Base-by-base conservation (phyloP, 2,797 vertebrate genomes). In the Schizopygopsis malacanthus region DNA sequence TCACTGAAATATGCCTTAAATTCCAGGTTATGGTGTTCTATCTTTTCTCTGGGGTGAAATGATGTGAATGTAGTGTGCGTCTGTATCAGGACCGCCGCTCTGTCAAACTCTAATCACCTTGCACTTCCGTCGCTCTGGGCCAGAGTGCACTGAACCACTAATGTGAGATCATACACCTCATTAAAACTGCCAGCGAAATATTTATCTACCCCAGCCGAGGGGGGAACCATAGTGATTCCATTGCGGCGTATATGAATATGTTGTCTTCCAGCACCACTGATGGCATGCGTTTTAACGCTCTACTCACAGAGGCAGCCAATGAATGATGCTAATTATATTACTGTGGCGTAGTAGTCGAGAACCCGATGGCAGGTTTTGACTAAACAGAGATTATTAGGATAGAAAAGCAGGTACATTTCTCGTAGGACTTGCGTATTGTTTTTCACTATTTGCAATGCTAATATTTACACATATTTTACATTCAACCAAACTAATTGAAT, bases 141-240 rank as follows among this genome's bases (percentile, higher is more conserved):
- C 90, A 18, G 37, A 45, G 89, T 69, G 15, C 90, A 87, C 91
- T 85, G 90, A 91, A 86, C 84, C 77, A 89, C 90, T 90, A 90
- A 90, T 87, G 50, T 92, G 87, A 90, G 90, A 87, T 90, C 92
- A 88, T 92, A 88, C 91, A 90, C 92, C 92, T 93, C 92, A 93
- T 96, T 94, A 93, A 91, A 90, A 90, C 88, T 45, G 89, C 85
- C 75, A 81, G 89, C 92, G 87, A 92, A 93, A 93, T 92, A 92
- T 94, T 93, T 91, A 93, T 94, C 92, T 91, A 87, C 86, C 84
- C 89, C 88, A 91, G 88, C 92, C 91, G 79, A 85, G 91, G 89
- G 91, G 90, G 91, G 93, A 93, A 92, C 88, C 37, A 92, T 90
- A 54, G 56, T 12, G 65, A 81, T 87, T 81, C 71, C 22, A 78